Percentiles rank a stretch among this genome's conserved stretches.
Evolutionary conservation across 2,113 vertebrate genomes (phyloP).

Genomic region (Calypte anna): DNA sequence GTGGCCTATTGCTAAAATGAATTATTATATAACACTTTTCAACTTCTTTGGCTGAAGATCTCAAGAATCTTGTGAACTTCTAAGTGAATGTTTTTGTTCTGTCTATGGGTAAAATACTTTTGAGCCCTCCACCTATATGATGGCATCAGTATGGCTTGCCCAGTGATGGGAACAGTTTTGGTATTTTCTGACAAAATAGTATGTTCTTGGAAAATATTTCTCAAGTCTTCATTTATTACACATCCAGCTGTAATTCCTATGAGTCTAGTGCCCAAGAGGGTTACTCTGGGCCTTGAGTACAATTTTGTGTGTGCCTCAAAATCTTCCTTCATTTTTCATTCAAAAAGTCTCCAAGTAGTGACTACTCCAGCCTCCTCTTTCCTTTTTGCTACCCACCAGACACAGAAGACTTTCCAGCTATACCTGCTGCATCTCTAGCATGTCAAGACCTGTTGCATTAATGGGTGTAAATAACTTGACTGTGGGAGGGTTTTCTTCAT

Average conservation of each 20-base stretch:
- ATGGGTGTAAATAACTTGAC: not conserved
- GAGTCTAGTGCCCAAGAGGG: not conserved
- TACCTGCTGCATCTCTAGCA: not conserved
- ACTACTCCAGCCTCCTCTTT: not conserved
- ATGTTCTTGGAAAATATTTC: not conserved
- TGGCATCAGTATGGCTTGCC: not conserved
- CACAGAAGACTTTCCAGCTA: not conserved
- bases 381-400: not conserved
- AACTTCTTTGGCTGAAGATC: not conserved
- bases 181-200: not conserved
- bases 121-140: not conserved
- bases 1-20: not conserved
- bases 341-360: not conserved
- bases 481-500: not conserved
- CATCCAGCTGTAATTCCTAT: rapidly evolving
- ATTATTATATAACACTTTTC: not conserved
- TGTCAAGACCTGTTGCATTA: not conserved
- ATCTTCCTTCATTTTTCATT: not conserved
- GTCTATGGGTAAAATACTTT: not conserved
- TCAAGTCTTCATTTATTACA: not conserved
- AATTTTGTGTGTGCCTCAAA: not conserved
- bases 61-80: not conserved
- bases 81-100: not conserved
- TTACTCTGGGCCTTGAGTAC: not conserved
- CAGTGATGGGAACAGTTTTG: not conserved